phyloP scores from a whole-genome alignment of 1,140 invertebrate species.

The Leptinotarsa texana region DNA sequence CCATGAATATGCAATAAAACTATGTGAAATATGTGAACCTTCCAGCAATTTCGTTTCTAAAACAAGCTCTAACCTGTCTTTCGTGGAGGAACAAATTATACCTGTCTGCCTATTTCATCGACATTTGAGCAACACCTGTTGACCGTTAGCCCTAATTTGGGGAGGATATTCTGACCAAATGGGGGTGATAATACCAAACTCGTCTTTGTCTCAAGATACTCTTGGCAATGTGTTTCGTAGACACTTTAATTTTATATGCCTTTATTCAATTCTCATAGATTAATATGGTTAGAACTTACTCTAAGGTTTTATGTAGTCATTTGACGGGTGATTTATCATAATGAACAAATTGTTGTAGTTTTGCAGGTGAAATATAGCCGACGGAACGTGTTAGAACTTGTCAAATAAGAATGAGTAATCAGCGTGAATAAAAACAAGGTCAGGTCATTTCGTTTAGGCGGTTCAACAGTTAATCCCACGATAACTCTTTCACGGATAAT shows the following conservation, averaged over 20 bases:
- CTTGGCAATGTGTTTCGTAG: neutral
- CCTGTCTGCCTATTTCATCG: neutral
- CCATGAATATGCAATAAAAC: neutral
- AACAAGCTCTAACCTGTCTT: neutral
- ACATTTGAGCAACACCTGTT: conserved; percentile 3
- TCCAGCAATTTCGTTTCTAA: neutral
- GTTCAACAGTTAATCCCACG: neutral
- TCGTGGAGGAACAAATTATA: neutral
- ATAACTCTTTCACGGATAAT: neutral
- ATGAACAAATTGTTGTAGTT: neutral
- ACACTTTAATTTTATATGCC: no score
- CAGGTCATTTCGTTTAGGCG: neutral
- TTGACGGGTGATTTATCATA: neutral
- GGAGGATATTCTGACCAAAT: neutral
- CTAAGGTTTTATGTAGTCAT: no score
- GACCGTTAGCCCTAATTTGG: neutral
- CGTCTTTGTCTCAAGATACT: neutral
- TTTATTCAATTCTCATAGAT: no score
- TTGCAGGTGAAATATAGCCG: neutral
- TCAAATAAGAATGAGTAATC: neutral
- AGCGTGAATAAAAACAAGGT: neutral
- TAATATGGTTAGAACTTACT: no score
- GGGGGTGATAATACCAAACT: neutral
- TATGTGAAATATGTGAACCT: neutral
- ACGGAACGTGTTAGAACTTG: conserved; percentile 2